Percentiles rank a stretch among this genome's conserved stretches.
Evolutionary conservation across 2,888 invertebrate genomes (phyloP).

Genomic region (Acrobasis consociella): DNA sequence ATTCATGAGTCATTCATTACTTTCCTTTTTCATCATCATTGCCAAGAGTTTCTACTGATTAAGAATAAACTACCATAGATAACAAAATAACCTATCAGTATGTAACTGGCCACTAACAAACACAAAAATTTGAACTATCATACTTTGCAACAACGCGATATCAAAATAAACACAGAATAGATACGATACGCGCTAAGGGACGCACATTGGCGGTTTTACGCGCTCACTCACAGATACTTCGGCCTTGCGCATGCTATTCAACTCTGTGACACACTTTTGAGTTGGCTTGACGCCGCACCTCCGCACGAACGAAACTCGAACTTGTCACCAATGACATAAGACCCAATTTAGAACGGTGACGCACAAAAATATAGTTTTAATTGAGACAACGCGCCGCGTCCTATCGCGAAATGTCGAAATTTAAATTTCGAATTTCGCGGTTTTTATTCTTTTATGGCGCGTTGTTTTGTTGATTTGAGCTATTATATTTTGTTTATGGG

Average conservation of each 20-base stretch:
- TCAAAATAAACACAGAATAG: constrained; percentile 16
- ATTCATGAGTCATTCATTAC: no score
- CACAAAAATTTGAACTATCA: constrained; percentile 13
- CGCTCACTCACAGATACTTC: constrained; percentile 76
- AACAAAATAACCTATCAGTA: no score
- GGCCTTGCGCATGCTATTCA: constrained; percentile 79
- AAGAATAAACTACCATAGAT: no score
- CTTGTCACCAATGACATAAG: constrained; percentile 38
- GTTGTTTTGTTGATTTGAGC: constrained; percentile 7
- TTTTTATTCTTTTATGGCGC: constrained; percentile 40
- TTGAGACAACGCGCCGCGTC: constrained; percentile 62
- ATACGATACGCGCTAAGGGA: constrained; percentile 38
- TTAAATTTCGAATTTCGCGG: constrained; percentile 69
- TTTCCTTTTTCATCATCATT: no score
- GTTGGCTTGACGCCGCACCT: constrained; percentile 73
- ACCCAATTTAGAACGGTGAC: background rate
- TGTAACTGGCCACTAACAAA: no score
- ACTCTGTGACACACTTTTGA: constrained; percentile 80
- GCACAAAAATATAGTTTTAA: constrained; percentile 40
- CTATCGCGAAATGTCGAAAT: constrained; percentile 69
- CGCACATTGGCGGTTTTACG: constrained; percentile 72
- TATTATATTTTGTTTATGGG: background rate
- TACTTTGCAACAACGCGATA: background rate
- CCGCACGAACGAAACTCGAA: constrained; percentile 49
- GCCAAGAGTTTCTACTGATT: no score